These are phyloP conservation scores for Pseudobourletiella spinata DNA, from an alignment of 1,140 invertebrate genomes.

Conservation along the genomic window DNA sequence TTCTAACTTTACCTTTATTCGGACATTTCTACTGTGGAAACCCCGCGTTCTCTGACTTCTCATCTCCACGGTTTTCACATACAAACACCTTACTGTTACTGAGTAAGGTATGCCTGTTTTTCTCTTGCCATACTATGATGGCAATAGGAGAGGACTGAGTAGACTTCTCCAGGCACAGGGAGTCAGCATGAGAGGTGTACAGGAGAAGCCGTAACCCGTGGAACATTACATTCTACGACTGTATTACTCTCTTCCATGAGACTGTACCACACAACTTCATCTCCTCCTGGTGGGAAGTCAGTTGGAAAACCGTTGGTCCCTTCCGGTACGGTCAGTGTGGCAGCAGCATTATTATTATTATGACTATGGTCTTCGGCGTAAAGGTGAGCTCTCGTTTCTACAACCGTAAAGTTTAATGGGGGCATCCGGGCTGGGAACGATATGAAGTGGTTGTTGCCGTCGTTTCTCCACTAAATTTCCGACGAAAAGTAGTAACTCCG, in stretches of 20 bases:
- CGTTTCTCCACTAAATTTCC: too few relatives aligned
- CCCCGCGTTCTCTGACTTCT: neutral
- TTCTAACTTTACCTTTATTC: neutral
- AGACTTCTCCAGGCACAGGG: neutral
- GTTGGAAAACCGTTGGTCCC: too few relatives aligned
- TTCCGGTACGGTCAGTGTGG: too few relatives aligned
- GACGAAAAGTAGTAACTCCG: too few relatives aligned
- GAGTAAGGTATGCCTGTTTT: neutral
- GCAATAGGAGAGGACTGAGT: neutral
- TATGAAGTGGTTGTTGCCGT: too few relatives aligned
- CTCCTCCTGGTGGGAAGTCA: too few relatives aligned
- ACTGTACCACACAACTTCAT: too few relatives aligned
- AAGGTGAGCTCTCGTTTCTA: too few relatives aligned
- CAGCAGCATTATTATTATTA: too few relatives aligned
- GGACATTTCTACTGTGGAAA: neutral
- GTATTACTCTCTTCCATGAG: neutral
- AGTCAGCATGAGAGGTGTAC: neutral
- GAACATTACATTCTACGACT: neutral
- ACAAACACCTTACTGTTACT: neutral
- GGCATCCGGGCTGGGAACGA: too few relatives aligned
- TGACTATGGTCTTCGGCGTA: too few relatives aligned
- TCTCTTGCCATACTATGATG: neutral
- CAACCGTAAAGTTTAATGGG: too few relatives aligned
- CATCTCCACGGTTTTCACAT: neutral
- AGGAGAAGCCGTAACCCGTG: neutral